A percentile compares a stretch with the other conserved stretches of the same genome.
These are phyloP conservation scores for Hiodon alosoides DNA, from an alignment of 2,113 vertebrate species.

Conservation along the genomic window DNA sequence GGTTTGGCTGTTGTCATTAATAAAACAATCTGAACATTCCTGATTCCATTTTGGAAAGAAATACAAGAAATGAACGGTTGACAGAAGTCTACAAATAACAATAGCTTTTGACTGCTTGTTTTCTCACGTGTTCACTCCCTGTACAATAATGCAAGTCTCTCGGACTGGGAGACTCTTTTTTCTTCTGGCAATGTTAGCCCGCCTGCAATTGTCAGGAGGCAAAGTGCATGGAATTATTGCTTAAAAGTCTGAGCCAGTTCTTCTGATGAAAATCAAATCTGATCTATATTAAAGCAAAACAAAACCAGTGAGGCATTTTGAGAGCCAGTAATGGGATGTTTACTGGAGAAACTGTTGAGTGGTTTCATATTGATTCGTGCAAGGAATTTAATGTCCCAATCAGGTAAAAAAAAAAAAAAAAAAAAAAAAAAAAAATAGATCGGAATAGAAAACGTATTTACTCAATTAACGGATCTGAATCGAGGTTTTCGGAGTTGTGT, in stretches of 20 bases:
- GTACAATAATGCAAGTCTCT: neutral
- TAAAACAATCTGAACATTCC: neutral
- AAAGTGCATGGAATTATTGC: slow-evolving; percentile 25
- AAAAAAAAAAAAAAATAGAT: neutral
- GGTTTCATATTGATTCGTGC: neutral
- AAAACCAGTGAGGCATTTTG: slow-evolving; percentile 4
- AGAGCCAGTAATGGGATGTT: slow-evolving; percentile 15
- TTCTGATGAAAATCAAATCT: slow-evolving; percentile 11
- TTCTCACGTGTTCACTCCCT: neutral
- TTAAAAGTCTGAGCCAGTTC: neutral
- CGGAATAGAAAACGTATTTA: no score
- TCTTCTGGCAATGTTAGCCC: neutral
- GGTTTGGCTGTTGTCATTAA: neutral
- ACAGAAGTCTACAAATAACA: neutral
- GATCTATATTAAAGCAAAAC: slow-evolving; percentile 23
- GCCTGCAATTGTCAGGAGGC: neutral
- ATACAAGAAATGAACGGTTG: neutral
- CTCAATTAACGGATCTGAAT: no score
- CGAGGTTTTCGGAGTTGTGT: no score
- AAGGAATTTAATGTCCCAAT: no score
- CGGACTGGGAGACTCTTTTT: neutral
- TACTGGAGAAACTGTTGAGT: neutral
- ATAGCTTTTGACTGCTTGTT: neutral
- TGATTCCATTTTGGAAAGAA: neutral
- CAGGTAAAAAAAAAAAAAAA: no score